Evolutionary conservation across 2,113 vertebrate species (phyloP), one percentile per base, ranked within the genome.

Genomic region (Pachypanchax playfairii): DNA sequence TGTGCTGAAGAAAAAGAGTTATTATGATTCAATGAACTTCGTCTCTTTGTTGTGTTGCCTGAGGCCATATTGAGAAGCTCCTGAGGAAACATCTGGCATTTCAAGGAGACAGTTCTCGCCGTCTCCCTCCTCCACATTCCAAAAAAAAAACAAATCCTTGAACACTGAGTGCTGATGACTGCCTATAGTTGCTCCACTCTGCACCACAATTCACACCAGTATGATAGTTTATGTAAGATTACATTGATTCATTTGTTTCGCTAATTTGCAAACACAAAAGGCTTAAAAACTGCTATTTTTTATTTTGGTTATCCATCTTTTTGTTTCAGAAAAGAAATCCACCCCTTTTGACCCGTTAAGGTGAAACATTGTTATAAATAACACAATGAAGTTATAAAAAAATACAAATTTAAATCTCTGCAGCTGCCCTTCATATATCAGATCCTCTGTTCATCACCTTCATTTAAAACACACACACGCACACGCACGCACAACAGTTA

Each of bases 41-140:
- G 59, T 76, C 58, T 75, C 79, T 82, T 83, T 88, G 73, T 81
- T 84, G 70, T 77, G 15, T 52, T 38, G 75, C 88, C 72, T 15
- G 24, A 25, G 71, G 83, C 74, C 24, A 76, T 41, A 39, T 41
- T 43, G 44, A 79, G 55, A 59, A 69, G 71, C 85, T 90, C 88
- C 75, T 29, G 82, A 81, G 86, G 83, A 87, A 87, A 88, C 86
- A 85, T 83, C 82, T 81, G 85, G 71, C 68, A 56, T 65, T 74
- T 82, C 79, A 84, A 81, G 79, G 56, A 77, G 63, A 67, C 28
- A 65, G 41, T 57, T 70, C 80, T 75, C 73, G 63, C 62, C 9
- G 3, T 66, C 72, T 77, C 49, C 57, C 48, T 80, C 80, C 62
- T 57, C 31, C 60, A 52, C 55, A 69, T 48, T 47, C 66, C 51